Percentiles rank a stretch among this genome's conserved stretches.
Evolutionary conservation across 23 tunicate genomes (phyloP).

Genomic region (Ascidia mentula): DNA sequence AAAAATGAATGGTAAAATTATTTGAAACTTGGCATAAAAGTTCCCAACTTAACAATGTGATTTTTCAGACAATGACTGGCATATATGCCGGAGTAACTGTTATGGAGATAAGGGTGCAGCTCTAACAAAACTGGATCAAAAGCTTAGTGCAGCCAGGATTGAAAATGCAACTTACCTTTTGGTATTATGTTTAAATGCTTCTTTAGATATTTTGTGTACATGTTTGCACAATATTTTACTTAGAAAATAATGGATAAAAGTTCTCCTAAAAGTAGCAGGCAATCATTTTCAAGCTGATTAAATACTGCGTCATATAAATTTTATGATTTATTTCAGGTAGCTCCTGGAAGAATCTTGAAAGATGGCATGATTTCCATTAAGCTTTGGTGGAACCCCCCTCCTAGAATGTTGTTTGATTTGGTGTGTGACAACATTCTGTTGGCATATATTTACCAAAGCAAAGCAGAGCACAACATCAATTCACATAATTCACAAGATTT

Average conservation of each 20-base stretch:
- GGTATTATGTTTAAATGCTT: background rate
- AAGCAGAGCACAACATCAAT: background rate
- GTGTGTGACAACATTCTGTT: background rate
- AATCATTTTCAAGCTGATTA: no score
- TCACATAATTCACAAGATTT: background rate
- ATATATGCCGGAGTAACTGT: background rate
- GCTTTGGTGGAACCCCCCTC: background rate
- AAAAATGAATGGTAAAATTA: background rate
- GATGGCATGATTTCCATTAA: slow-evolving; percentile 5
- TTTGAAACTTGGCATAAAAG: background rate
- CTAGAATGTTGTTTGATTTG: background rate
- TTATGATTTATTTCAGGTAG: background rate
- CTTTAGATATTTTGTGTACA: no score
- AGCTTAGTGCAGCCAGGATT: background rate
- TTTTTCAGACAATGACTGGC: background rate
- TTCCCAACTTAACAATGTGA: background rate
- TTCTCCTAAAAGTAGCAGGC: no score
- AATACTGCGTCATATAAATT: no score
- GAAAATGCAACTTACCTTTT: background rate
- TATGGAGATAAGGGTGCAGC: background rate
- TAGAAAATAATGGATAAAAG: no score
- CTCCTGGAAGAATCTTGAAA: background rate
- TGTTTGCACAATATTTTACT: no score
- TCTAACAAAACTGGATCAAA: background rate
- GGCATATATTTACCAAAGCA: background rate